Evolutionary conservation across 2,113 vertebrate species (phyloP).

Genomic region (Lethenteron reissneri): DNA sequence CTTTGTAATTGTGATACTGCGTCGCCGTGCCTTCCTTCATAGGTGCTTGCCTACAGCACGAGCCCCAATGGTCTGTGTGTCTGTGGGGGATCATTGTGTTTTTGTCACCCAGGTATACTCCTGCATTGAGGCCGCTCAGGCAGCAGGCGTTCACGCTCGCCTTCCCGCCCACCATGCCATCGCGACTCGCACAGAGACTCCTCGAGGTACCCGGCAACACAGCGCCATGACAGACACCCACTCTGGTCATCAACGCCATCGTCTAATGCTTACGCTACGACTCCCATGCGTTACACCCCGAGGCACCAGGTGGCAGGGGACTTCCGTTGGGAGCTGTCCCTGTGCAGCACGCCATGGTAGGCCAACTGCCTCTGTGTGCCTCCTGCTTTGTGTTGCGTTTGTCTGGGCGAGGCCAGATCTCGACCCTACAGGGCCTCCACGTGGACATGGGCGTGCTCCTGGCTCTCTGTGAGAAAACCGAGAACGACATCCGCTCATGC

Average conservation of each 20-base stretch:
- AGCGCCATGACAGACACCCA: too few species aligned
- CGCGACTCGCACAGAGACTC: constrained; percentile 61
- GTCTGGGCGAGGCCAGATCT: constrained; percentile 24
- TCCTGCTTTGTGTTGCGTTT: rapidly evolving
- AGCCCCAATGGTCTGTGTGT: background rate
- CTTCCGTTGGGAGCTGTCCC: too few species aligned
- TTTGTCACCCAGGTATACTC: constrained; percentile 33
- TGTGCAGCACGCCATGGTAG: too few species aligned
- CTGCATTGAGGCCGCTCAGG: constrained; percentile 49
- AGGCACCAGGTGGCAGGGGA: too few species aligned
- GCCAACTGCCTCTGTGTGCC: rapidly evolving
- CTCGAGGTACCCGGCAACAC: constrained; percentile 31
- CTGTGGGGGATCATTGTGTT: background rate
- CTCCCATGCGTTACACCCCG: too few species aligned
- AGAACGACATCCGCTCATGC: constrained; percentile 71
- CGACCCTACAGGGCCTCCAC: constrained; percentile 37
- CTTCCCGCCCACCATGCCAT: constrained; percentile 47
- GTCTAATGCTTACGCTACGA: too few species aligned
- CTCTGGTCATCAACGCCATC: too few species aligned
- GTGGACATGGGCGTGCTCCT: constrained; percentile 34
- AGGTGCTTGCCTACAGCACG: background rate
- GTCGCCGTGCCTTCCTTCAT: too few species aligned
- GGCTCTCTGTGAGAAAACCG: constrained; percentile 62
- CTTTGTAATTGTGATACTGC: too few species aligned
- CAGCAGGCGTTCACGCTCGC: constrained; percentile 55